A percentile compares a stretch with the other conserved stretches of the same genome.
Evolutionary conservation across 2,797 vertebrate genomes (phyloP).

Genomic region (Acrossocheilus fasciatus): DNA sequence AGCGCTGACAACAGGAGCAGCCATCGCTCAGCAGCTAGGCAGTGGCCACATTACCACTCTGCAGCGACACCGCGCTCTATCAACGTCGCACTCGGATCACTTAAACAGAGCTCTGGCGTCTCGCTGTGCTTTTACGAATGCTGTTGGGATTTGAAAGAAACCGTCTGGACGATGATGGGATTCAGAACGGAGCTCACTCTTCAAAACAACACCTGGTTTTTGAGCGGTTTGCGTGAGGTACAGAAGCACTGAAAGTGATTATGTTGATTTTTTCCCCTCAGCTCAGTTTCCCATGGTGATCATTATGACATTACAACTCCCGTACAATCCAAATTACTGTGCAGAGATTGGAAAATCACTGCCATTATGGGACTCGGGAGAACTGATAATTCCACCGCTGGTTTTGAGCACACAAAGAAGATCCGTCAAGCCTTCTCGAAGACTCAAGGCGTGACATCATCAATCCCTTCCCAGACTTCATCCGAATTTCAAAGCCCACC

Average conservation of each 20-base stretch:
- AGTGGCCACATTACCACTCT: constrained; percentile 23
- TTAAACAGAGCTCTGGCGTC: constrained; percentile 13
- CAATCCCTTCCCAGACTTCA: constrained; percentile 37
- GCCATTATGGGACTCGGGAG: constrained; percentile 29
- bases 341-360: constrained; percentile 41
- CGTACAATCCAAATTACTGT: constrained; percentile 28
- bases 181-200: neutral
- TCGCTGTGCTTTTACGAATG: constrained; percentile 16
- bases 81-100: constrained; percentile 23
- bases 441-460: constrained; percentile 37
- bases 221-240: neutral
- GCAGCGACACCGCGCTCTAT: neutral
- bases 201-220: constrained; percentile 31
- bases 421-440: constrained; percentile 47
- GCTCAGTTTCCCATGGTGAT: constrained; percentile 30
- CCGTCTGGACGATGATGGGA: constrained; percentile 23
- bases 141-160: constrained; percentile 32
- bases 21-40: constrained; percentile 31
- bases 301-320: constrained; percentile 31
- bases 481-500: constrained; percentile 18
- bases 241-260: constrained; percentile 42
- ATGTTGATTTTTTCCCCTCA: constrained; percentile 24
- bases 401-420: constrained; percentile 44
- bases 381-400: constrained; percentile 26
- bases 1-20: constrained; percentile 34